phyloP scores from a whole-genome alignment of 2,888 invertebrate genomes.

The Ornithoptera alexandrae region DNA sequence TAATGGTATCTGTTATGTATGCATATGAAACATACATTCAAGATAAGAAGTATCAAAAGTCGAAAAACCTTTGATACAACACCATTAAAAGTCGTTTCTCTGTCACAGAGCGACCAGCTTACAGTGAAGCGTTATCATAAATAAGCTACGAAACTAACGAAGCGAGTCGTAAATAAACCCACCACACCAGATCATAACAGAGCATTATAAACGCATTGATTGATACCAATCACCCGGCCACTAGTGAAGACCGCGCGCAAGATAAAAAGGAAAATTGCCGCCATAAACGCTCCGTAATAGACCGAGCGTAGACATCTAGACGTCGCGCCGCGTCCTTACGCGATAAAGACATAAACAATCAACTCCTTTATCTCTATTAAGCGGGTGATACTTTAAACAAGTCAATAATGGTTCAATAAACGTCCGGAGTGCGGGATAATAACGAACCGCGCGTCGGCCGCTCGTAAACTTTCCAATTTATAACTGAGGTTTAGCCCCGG shows the following conservation, averaged over 20 bases:
- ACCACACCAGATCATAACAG: constrained; percentile 44
- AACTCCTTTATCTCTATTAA: constrained; percentile 77
- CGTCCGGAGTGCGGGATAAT: constrained; percentile 76
- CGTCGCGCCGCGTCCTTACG: constrained; percentile 54
- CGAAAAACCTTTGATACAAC: background rate
- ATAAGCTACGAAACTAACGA: constrained; percentile 7
- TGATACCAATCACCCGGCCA: constrained; percentile 56
- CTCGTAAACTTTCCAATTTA: constrained; percentile 77
- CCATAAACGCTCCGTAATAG: constrained; percentile 59
- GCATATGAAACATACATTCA: background rate
- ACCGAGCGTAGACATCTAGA: constrained; percentile 57
- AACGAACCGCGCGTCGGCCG: constrained; percentile 72
- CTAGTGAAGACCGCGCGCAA: constrained; percentile 43
- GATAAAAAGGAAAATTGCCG: constrained; percentile 73
- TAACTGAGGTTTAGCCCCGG: constrained; percentile 73
- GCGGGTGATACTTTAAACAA: constrained; percentile 77
- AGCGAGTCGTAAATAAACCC: constrained; percentile 34
- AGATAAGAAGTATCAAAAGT: background rate
- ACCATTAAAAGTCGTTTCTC: background rate
- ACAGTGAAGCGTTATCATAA: background rate
- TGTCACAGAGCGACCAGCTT: background rate
- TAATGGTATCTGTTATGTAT: too few relatives aligned
- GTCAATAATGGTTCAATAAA: constrained; percentile 79
- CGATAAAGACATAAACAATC: constrained; percentile 74
- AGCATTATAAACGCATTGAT: constrained; percentile 51